These are phyloP conservation scores for Dipodomys ordii DNA, from an alignment of 2,113 vertebrate genomes.

Conservation along the genomic window DNA sequence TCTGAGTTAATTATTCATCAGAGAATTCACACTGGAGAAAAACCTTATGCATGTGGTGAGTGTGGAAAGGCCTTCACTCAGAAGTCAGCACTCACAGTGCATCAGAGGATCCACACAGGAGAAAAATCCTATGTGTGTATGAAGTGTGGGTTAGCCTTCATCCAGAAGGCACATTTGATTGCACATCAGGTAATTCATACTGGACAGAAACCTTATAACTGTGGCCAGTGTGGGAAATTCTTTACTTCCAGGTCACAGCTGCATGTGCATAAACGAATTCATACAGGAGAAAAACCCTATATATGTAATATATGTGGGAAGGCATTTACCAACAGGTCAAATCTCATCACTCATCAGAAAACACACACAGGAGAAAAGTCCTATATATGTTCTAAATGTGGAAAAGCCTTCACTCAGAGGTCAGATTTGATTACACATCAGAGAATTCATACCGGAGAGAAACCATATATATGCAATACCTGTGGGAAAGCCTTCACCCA, in stretches of 20 bases:
- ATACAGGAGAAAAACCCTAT: constrained; percentile 79
- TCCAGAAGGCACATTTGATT: constrained; percentile 81
- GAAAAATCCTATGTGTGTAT: constrained; percentile 82
- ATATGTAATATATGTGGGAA: constrained; percentile 75
- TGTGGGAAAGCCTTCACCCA: constrained; percentile 80
- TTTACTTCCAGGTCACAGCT: constrained; percentile 81
- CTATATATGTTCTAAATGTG: constrained; percentile 73
- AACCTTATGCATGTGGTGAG: constrained; percentile 81
- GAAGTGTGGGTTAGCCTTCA: constrained; percentile 82
- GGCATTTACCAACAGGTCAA: constrained; percentile 75
- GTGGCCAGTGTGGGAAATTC: constrained; percentile 77
- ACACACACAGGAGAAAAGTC: constrained; percentile 78
- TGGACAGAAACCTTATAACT: constrained; percentile 79
- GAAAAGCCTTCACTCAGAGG: constrained; percentile 76
- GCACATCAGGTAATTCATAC: constrained; percentile 77
- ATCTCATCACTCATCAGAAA: constrained; percentile 78
- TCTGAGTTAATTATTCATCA: constrained; percentile 84
- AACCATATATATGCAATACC: constrained; percentile 71
- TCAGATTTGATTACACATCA: constrained; percentile 80
- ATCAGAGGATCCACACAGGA: constrained; percentile 78
- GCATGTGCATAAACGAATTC: constrained; percentile 77
- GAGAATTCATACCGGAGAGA: constrained; percentile 82
- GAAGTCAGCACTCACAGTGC: constrained; percentile 81
- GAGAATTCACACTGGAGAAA: constrained; percentile 83
- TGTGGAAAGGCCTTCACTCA: constrained; percentile 83